Evolutionary conservation across 2,888 invertebrate genomes (phyloP), one percentile per base, ranked within the genome.

Genomic region (Agriopis leucophaearia): DNA sequence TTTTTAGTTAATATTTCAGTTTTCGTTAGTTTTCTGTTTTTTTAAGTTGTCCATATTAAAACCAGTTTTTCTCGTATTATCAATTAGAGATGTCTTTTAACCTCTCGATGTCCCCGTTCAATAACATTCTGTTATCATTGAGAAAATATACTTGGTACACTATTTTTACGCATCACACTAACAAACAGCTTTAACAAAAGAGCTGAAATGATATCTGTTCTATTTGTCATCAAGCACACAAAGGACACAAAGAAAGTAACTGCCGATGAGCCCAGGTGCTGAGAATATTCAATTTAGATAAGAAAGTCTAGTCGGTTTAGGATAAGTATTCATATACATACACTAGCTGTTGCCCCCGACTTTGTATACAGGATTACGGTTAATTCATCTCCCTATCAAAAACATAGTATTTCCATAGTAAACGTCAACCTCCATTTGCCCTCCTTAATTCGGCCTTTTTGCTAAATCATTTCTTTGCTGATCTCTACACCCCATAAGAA

Each of bases 221-320:
- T 58, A 70, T 52, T 63, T 64, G 60, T 66, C 62, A 72, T 70
- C 66, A 40, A 50, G 48, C 1, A 8, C 18, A 59, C 40, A 59
- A 69, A 48, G 16, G 59, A 58, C 56, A 66, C 55, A 71, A 51
- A 71, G 66, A 69, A 57, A 54, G 68, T 67, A 51, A 72, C 55
- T 36, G 64, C 36, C 71, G 72, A 73, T 71, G 69, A 70, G 68
- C 63, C 42, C 79, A 74, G 79, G 76, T 78, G 78, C 64, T 66
- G 44, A 35, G 58, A 73, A 79, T 73, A 77, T 75, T 78, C 73
- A 69, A 75, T 78, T 79, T 77, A 79, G 79, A 78, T 75, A 78
- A 75, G 74, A 73, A n/a, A 69, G 36, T 59, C 54, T 54, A 59
- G 59, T 13, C 44, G 18, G 36, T 45, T 50, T 44, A 59, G 13